These are phyloP conservation scores for Gobio gobio DNA, from an alignment of 2,113 vertebrate species.

Conservation along the genomic window DNA sequence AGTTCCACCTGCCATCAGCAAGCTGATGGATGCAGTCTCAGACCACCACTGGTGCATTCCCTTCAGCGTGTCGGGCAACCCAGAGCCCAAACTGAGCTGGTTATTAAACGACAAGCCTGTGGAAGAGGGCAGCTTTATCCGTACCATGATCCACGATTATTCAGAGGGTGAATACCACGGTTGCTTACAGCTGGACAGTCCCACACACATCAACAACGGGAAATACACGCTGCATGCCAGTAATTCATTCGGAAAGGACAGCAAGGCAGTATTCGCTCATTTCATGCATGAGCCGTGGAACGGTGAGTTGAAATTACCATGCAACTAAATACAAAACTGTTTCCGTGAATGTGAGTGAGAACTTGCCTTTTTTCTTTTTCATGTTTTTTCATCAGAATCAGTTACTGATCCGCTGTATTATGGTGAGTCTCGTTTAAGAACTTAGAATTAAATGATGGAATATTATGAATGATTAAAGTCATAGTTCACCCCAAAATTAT, in stretches of 20 bases:
- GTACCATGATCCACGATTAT: conserved; percentile 88
- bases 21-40: conserved; percentile 87
- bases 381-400: conserved; percentile 50
- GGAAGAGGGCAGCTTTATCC: conserved; percentile 86
- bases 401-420: conserved; percentile 74
- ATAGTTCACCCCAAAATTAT: background rate
- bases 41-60: conserved; percentile 99
- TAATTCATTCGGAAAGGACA: conserved; percentile 84
- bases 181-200: conserved; percentile 94
- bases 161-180: conserved; percentile 93
- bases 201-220: conserved; percentile 95
- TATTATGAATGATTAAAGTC: background rate
- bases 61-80: conserved; percentile 94
- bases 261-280: conserved; percentile 84
- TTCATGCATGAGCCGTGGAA: conserved; percentile 90
- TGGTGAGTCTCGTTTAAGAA: conserved; percentile 64
- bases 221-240: conserved; percentile 85
- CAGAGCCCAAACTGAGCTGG: conserved; percentile 85
- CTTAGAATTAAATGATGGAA: background rate
- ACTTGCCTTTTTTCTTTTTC: background rate
- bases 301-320: conserved; percentile 74
- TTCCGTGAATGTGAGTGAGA: background rate
- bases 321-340: background rate
- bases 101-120: conserved; percentile 79
- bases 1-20: conserved; percentile 93